phyloP scores from a whole-genome alignment of 2,797 vertebrate genomes.

The Pipistrellus pygmaeus region DNA sequence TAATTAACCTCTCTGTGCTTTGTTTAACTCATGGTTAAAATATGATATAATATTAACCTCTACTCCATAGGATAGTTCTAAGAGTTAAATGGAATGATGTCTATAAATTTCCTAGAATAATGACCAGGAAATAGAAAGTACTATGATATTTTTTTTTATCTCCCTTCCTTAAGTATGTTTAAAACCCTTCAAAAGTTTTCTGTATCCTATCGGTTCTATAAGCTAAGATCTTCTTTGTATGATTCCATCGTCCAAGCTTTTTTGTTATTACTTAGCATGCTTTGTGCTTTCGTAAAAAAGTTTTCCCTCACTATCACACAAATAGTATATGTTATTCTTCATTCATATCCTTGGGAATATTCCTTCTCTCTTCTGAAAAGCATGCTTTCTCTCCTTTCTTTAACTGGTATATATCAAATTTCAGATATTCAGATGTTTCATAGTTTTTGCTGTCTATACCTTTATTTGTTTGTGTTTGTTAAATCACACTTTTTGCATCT shows the following conservation, averaged over 20 bases:
- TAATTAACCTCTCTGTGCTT: not conserved
- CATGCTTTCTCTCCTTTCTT: not conserved
- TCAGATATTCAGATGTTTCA: not conserved
- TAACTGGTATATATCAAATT: not conserved
- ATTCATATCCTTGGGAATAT: not conserved
- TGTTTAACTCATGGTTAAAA: not conserved
- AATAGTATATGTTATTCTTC: not conserved
- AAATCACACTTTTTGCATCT: conserved; percentile 18
- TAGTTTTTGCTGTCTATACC: not conserved
- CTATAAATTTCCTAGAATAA: not conserved
- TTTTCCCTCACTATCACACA: not conserved
- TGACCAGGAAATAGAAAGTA: not conserved
- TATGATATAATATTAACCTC: not conserved
- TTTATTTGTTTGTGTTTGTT: not conserved
- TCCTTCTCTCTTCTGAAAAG: not conserved
- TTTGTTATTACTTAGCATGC: not conserved
- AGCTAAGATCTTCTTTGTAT: not conserved
- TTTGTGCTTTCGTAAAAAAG: not conserved
- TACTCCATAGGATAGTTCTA: not conserved
- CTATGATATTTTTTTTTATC: not conserved
- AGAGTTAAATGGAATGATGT: not conserved
- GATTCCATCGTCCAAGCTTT: not conserved
- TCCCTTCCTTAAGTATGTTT: not conserved
- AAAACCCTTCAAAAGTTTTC: not conserved
- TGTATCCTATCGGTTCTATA: not conserved